Base-by-base conservation (phyloP, 1,140 invertebrate genomes). In the Neotoxoptera formosana region DNA sequence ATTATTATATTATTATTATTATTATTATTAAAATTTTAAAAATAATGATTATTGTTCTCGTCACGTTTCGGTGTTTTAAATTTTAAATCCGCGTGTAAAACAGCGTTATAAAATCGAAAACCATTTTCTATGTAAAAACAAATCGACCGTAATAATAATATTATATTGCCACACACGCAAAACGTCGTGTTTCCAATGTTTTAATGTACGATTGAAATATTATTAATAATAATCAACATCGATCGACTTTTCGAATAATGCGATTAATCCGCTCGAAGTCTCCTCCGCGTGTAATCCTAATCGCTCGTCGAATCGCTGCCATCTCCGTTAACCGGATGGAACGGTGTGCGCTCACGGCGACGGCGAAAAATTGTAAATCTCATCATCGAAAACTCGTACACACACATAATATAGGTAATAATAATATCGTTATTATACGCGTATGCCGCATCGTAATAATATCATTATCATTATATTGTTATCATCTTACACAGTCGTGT, bases 271-370 rank as follows among this genome's bases (percentile, higher is more conserved):
- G 30, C n/a, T n/a, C n/a, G 60, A 76, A 76, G 60, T 76, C n/a
- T n/a, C 60, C n/a, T n/a, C n/a, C n/a, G n/a, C n/a, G 60, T 34
- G 60, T n/a, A 67, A 67, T 67, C 30, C 60, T 67, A 67, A 67
- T 67, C 25, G 30, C 4, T 67, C 11, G 30, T 67, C 11, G 30
- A 67, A 67, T 14, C 25, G 60, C 30, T 11, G 25, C 30, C 25
- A 76, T n/a, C 60, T 76, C n/a, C 60, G 60, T 76, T n/a, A 67
- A n/a, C 60, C 60, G 60, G n/a, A 76, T n/a, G 60, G 60, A 76
- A 67, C n/a, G 14, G 60, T n/a, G 30, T 76, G 30, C 60, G 60
- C 14, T n/a, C n/a, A 76, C 60, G 14, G 14, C 1, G 60, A 30
- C 14, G 60, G 4, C 14, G 60, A n/a, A 76, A 14, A 76, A n/a